Evolutionary conservation across 2,888 invertebrate genomes (phyloP).

Genomic region (Marasmarcha lunaedactyla): DNA sequence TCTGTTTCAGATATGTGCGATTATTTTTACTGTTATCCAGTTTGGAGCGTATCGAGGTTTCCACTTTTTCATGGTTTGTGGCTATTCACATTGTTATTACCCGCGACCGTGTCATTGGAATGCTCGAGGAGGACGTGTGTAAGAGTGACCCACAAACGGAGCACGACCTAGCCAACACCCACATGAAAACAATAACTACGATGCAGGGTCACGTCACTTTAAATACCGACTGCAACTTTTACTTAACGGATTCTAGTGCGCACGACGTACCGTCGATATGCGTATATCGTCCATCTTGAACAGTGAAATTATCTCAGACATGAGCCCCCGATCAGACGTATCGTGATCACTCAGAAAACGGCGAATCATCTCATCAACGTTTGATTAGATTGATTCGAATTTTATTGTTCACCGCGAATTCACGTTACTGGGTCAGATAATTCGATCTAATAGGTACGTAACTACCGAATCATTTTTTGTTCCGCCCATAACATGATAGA

Average conservation of each 20-base stretch:
- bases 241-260: no score
- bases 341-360: constrained; percentile 48
- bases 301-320: constrained; percentile 54
- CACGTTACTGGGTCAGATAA: constrained; percentile 22
- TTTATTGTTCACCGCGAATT: constrained; percentile 26
- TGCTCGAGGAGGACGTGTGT: constrained; percentile 40
- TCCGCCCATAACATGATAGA: constrained; percentile 6
- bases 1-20: constrained; percentile 45
- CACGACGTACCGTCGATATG: no score
- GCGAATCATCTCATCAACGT: constrained; percentile 36
- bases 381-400: constrained; percentile 26
- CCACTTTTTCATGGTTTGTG: constrained; percentile 66
- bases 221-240: background rate
- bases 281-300: constrained; percentile 31
- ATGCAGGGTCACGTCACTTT: constrained; percentile 12
- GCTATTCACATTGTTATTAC: constrained; percentile 52
- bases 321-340: constrained; percentile 19
- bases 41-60: constrained; percentile 59
- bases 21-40: constrained; percentile 69
- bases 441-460: constrained; percentile 16
- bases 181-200: background rate
- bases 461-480: constrained; percentile 5
- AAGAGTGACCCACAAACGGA: constrained; percentile 49
- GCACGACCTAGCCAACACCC: constrained; percentile 20
- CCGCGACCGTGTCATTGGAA: constrained; percentile 46